phyloP scores from a whole-genome alignment of 2,888 invertebrate genomes.

The Rhopalosiphum nymphaeae region DNA sequence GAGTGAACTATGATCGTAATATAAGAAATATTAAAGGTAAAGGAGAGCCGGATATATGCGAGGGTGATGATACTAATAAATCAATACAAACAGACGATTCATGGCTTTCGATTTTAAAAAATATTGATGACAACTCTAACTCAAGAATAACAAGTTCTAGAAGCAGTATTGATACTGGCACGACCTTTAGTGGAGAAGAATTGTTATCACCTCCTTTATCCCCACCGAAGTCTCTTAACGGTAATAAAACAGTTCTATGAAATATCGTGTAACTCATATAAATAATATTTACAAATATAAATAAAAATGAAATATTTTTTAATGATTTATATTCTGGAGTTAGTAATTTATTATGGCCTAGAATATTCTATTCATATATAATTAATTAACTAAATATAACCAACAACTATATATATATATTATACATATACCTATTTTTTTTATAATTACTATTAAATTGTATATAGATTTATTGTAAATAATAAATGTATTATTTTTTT shows the following conservation, averaged over 20 bases:
- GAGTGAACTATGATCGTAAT: slow-evolving; percentile 89
- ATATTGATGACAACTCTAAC: slow-evolving; percentile 76
- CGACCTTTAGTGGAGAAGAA: slow-evolving; percentile 72
- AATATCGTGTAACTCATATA: neutral
- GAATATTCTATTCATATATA: slow-evolving; percentile 18
- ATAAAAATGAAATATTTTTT: slow-evolving; percentile 9
- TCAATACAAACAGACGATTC: slow-evolving; percentile 84
- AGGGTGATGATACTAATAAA: slow-evolving; percentile 82
- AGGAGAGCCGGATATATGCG: slow-evolving; percentile 81
- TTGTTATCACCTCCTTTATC: slow-evolving; percentile 67
- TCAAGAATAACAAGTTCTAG: slow-evolving; percentile 73
- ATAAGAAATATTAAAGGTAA: slow-evolving; percentile 86
- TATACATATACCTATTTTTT: neutral
- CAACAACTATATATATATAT: neutral
- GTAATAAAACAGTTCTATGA: slow-evolving; percentile 39
- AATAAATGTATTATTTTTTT: neutral
- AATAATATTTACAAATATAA: neutral
- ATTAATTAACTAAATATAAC: neutral
- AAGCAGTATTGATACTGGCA: slow-evolving; percentile 73
- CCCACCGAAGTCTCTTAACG: slow-evolving; percentile 63
- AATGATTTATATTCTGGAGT: slow-evolving; percentile 56
- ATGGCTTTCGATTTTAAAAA: slow-evolving; percentile 79
- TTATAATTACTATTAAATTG: neutral
- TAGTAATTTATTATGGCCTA: slow-evolving; percentile 48
- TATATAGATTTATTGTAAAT: neutral